Percentiles rank a stretch among this genome's conserved stretches.
Evolutionary conservation across 2,888 invertebrate genomes (phyloP).

Genomic region (Tillus elongatus): DNA sequence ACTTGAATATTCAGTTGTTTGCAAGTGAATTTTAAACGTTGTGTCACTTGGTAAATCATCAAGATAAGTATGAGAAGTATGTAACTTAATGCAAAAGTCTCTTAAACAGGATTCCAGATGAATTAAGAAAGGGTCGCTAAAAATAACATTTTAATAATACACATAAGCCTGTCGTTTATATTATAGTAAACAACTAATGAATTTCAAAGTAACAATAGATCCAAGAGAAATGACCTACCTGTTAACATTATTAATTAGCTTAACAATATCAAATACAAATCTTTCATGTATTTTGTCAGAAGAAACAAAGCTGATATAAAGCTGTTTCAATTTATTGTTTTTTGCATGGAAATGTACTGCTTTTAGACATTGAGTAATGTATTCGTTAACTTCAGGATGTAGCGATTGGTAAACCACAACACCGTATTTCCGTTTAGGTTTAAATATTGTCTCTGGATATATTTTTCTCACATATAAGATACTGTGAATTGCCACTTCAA

Average conservation of each 20-base stretch:
- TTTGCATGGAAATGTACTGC: constrained; percentile 45
- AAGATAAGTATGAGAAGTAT: constrained; percentile 44
- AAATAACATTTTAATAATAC: too few relatives aligned
- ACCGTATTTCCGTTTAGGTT: constrained; percentile 53
- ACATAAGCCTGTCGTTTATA: too few relatives aligned
- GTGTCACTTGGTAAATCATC: constrained; percentile 46
- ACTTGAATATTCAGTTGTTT: constrained; percentile 52
- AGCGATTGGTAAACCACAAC: constrained; percentile 50
- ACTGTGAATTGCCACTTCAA: constrained; percentile 56
- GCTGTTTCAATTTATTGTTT: constrained; percentile 43
- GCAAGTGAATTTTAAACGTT: constrained; percentile 52
- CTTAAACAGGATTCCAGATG: constrained; percentile 53
- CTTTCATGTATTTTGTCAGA: constrained; percentile 40
- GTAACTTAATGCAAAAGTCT: constrained; percentile 51
- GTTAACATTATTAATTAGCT: constrained; percentile 18
- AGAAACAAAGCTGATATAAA: constrained; percentile 45
- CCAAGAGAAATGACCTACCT: constrained; percentile 28
- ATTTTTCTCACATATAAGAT: constrained; percentile 52
- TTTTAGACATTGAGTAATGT: constrained; percentile 49
- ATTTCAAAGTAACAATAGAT: constrained; percentile 32
- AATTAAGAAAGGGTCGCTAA: constrained; percentile 51
- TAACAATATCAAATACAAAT: constrained; percentile 42
- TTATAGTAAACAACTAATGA: too few relatives aligned
- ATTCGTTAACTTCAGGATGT: constrained; percentile 57
- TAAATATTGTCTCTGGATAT: constrained; percentile 57